Percentiles rank a stretch among this genome's conserved stretches.
These are phyloP conservation scores for Muschampia plurimacula DNA, from an alignment of 2,888 invertebrate species.

Conservation along the genomic window DNA sequence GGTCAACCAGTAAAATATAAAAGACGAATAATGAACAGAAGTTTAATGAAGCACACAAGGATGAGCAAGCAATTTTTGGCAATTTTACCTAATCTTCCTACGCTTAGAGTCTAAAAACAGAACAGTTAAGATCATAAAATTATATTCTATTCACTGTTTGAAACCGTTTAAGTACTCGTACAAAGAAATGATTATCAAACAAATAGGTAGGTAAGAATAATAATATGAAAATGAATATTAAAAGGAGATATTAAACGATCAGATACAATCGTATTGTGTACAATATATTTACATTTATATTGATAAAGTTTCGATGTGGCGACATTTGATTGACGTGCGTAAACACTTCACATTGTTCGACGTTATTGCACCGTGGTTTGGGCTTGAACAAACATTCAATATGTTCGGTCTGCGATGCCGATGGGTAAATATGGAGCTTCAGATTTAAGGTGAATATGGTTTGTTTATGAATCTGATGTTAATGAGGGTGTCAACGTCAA, in stretches of 20 bases:
- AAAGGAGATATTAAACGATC: not conserved
- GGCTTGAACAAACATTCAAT: conserved; percentile 19
- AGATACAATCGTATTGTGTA: not conserved
- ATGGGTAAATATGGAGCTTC: conserved; percentile 4
- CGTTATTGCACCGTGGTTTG: conserved; percentile 30
- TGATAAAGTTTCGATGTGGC: conserved; percentile 27
- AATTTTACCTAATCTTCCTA: too few relatives aligned
- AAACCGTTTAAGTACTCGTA: too few relatives aligned
- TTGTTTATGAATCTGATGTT: not conserved
- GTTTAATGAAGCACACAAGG: too few relatives aligned
- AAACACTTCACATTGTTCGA: conserved; percentile 39
- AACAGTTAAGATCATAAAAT: too few relatives aligned
- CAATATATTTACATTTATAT: conserved; percentile 26
- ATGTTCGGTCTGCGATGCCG: not conserved
- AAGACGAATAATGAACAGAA: too few relatives aligned
- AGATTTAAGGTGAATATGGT: not conserved
- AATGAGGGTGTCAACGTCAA: not conserved
- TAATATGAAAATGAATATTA: not conserved
- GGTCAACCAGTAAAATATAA: too few relatives aligned
- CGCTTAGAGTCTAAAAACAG: too few relatives aligned
- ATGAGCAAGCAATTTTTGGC: too few relatives aligned
- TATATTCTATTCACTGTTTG: too few relatives aligned
- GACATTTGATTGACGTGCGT: conserved; percentile 51
- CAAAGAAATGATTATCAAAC: not conserved
- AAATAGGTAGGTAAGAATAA: not conserved